A percentile compares a stretch with the other conserved stretches of the same genome.
These are phyloP conservation scores for Nomia melanderi DNA, from an alignment of 1,140 invertebrate species.

Conservation along the genomic window DNA sequence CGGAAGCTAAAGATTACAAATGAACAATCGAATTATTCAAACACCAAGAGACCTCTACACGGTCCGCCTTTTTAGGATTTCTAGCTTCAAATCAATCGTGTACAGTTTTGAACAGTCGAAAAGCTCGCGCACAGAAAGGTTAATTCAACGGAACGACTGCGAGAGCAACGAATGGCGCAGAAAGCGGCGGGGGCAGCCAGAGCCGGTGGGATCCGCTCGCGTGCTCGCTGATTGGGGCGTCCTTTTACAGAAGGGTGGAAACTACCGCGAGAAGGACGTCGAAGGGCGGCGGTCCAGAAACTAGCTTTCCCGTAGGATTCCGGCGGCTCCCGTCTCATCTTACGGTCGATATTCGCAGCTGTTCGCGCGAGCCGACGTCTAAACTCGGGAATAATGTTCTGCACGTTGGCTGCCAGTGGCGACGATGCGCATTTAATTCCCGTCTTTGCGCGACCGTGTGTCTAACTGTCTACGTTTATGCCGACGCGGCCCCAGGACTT, in stretches of 20 bases:
- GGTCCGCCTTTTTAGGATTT: too few species aligned
- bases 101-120: too few species aligned
- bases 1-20: too few species aligned
- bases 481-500: too few species aligned
- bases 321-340: slow-evolving; percentile 25
- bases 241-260: slow-evolving; percentile 36
- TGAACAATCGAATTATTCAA: too few species aligned
- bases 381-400: slow-evolving; percentile 42
- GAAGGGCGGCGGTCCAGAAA: slow-evolving; percentile 33
- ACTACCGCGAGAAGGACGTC: slow-evolving; percentile 26
- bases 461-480: not conserved
- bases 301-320: slow-evolving; percentile 35
- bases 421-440: slow-evolving; percentile 19
- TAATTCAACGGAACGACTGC: not conserved
- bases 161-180: slow-evolving; percentile 6
- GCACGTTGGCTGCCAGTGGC: not conserved
- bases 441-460: not conserved
- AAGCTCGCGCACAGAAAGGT: not conserved
- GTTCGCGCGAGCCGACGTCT: slow-evolving; percentile 26
- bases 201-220: slow-evolving; percentile 22
- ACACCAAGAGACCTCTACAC: too few species aligned
- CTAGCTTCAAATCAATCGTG: too few species aligned
- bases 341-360: slow-evolving; percentile 52
- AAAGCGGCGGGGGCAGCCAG: not conserved
- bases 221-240: slow-evolving; percentile 50